Conservation (phyloP, 1,140 invertebrate genomes). For the Lasioglossum albipes region DNA sequence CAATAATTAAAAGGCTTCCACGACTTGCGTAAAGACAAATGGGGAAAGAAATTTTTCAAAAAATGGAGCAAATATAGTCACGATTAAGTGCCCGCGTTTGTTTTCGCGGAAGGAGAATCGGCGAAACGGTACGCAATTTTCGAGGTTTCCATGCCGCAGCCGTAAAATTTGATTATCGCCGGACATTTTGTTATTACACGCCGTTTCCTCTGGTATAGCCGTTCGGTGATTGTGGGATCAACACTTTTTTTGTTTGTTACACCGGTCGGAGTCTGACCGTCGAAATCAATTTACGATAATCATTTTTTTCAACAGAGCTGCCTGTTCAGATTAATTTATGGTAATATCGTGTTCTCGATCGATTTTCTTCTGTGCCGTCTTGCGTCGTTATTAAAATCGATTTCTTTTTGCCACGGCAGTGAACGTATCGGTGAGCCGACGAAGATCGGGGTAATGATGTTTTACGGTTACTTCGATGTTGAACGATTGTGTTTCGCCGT, state of each 20-base stretch:
- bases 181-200: slow-evolving; percentile 36
- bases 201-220: slow-evolving; percentile 11
- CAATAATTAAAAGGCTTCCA: too few relatives aligned
- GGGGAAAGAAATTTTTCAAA: background rate
- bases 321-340: slow-evolving; percentile 38
- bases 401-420: background rate
- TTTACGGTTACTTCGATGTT: background rate
- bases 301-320: slow-evolving; percentile 18
- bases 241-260: background rate
- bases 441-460: background rate
- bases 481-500: background rate
- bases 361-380: slow-evolving; percentile 7
- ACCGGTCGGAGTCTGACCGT: background rate
- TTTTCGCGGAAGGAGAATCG: background rate
- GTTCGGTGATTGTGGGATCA: background rate
- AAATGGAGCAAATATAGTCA: background rate
- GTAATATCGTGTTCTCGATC: slow-evolving; percentile 16
- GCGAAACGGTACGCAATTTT: slow-evolving; percentile 16
- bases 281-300: slow-evolving; percentile 45
- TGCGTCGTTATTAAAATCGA: slow-evolving; percentile 25
- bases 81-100: background rate
- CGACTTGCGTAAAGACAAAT: too few relatives aligned
- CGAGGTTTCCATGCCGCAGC: slow-evolving; percentile 23
- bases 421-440: background rate
- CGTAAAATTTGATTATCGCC: slow-evolving; percentile 44